Evolutionary conservation across 1,140 invertebrate genomes (phyloP).

Genomic region (Holotrichia oblita): DNA sequence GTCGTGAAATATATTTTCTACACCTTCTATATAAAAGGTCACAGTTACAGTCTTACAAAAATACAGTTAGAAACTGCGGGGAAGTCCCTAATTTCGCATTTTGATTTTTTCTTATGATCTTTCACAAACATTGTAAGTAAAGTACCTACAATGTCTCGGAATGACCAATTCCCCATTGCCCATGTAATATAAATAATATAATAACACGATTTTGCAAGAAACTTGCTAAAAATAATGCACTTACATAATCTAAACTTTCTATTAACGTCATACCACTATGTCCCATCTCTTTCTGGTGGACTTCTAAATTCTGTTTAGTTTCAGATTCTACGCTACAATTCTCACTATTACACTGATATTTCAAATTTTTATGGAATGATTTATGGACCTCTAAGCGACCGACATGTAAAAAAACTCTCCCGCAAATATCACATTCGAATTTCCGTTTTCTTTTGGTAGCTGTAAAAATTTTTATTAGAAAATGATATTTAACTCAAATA

Average conservation of each 20-base stretch:
- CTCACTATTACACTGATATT: conserved; percentile 62
- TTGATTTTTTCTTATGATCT: no score
- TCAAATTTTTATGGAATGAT: conserved; percentile 61
- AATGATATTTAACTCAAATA: background rate
- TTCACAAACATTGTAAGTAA: no score
- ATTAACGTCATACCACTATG: conserved; percentile 63
- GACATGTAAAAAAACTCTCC: conserved; percentile 65
- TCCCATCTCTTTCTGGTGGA: conserved; percentile 65
- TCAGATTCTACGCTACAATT: conserved; percentile 63
- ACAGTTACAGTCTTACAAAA: no score
- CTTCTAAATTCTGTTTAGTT: conserved; percentile 61
- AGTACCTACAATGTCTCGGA: no score
- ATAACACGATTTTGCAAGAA: no score
- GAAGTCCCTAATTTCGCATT: no score
- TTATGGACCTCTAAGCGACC: conserved; percentile 61
- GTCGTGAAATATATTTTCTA: no score
- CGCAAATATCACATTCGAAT: conserved; percentile 66
- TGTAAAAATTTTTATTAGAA: background rate
- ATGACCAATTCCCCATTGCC: no score
- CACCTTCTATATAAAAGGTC: no score
- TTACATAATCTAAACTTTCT: conserved; percentile 54
- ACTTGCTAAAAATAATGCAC: background rate
- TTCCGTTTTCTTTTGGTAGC: conserved; percentile 61
- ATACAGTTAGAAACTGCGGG: no score
- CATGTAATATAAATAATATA: no score